These are phyloP conservation scores for Odobenus rosmarus DNA, from an alignment of 2,113 vertebrate species.

Conservation along the genomic window DNA sequence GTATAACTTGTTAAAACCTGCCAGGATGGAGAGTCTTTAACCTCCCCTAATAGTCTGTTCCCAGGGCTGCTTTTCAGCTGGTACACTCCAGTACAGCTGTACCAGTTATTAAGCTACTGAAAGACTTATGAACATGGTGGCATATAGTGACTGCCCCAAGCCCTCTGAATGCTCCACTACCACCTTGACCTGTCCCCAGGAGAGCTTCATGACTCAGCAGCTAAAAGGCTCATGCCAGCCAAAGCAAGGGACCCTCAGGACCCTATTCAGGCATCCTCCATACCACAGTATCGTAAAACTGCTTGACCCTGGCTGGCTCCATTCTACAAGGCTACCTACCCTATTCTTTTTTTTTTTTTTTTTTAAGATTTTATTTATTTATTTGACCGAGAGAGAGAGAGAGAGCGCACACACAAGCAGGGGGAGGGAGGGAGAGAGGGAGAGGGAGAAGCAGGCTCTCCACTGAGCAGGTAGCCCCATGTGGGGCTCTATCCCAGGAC, in stretches of 20 bases:
- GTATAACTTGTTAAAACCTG: conserved; percentile 46
- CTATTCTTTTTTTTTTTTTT: background rate
- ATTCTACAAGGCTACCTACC: background rate
- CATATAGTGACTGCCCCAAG: background rate
- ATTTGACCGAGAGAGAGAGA: too few relatives aligned
- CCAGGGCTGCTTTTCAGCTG: background rate
- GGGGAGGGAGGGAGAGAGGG: too few relatives aligned
- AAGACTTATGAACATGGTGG: background rate
- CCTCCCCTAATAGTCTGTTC: background rate
- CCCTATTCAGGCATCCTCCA: background rate
- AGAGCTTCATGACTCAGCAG: background rate
- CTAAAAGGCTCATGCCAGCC: background rate
- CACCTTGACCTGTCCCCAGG: background rate
- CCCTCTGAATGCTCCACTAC: background rate
- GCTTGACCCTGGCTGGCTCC: background rate
- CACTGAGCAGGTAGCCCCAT: too few relatives aligned
- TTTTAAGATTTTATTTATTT: too few relatives aligned
- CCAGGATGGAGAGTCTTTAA: conserved; percentile 24
- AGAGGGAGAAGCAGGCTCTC: too few relatives aligned
- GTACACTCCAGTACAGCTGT: background rate
- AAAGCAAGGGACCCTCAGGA: background rate
- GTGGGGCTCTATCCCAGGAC: too few relatives aligned
- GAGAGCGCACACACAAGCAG: too few relatives aligned
- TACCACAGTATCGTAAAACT: background rate
- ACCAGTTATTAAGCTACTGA: background rate